phyloP scores from a whole-genome alignment of 1,140 invertebrate species.

The Medauroidea extradentata region DNA sequence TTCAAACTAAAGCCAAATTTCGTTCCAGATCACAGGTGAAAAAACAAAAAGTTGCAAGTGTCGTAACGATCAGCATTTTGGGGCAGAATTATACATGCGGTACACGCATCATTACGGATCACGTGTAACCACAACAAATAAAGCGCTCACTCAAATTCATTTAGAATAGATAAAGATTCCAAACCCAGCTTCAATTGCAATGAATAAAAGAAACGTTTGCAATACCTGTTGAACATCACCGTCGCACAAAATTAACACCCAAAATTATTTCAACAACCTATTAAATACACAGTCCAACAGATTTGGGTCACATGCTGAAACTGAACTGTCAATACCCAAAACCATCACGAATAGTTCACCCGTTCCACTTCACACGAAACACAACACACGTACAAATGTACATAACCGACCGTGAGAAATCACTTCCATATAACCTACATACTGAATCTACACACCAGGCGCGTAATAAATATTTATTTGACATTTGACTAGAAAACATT shows the following conservation, averaged over 20 bases:
- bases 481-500: not conserved
- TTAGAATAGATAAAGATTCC: not conserved
- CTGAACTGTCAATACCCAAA: not conserved
- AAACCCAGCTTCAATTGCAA: too few relatives aligned
- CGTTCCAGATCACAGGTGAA: not conserved
- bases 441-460: not conserved
- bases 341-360: not conserved
- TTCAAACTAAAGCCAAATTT: too few relatives aligned
- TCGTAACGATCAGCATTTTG: not conserved
- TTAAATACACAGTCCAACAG: slow-evolving; percentile 48
- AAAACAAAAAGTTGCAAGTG: not conserved
- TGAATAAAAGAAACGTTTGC: not conserved
- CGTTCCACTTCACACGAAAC: not conserved
- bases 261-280: not conserved
- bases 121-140: not conserved
- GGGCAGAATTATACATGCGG: not conserved
- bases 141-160: not conserved
- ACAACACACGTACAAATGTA: not conserved
- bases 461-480: not conserved
- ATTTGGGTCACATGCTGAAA: slow-evolving; percentile 58
- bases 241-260: not conserved
- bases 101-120: not conserved
- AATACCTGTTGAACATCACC: not conserved
- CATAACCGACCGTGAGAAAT: not conserved
- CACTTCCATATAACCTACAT: not conserved